Evolutionary conservation across 2,797 vertebrate genomes (phyloP), one percentile per base, ranked within the genome.

Genomic region (Scleropages formosus): DNA sequence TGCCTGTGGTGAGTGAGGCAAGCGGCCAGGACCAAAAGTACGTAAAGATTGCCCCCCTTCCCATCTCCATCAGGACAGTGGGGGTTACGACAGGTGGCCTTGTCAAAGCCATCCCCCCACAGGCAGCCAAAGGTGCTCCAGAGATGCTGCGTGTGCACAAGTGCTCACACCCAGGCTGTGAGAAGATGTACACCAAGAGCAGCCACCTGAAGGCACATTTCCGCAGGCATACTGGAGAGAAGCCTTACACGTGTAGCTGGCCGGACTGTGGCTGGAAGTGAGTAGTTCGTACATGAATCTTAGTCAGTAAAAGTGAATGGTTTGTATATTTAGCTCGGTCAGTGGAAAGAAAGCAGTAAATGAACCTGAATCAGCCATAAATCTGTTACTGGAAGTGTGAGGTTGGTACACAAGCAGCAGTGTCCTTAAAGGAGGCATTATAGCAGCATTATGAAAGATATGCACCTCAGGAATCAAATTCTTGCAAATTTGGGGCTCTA

Each of bases 141-240:
- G 92, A 93, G 69, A 80, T 78, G 44, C 75, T 85, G 84, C 87
- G 92, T 77, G 90, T 93, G 74, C 92, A 93, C 63, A 93, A 93
- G 78, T 93, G 92, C 83, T 90, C 91, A 16, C 91, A 93, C 80
- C 92, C 92, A 0, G 92, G 92, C 78, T 93, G 92, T 51, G 91
- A 90, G 80, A 93, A 93, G 88, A 93, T 93, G 92, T 93, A 93
- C 88, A 93, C 91, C 69, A 93, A 93, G 72, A 93, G 92, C 88
- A 93, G 92, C 84, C 92, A 93, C 18, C 87, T 93, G 72, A 93
- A 93, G 76, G 92, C 92, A 39, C 92, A 93, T 82, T 93, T 92
- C 81, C 90, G 92, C 31, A 85, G 92, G 2, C 92, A 93, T 60
- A 93, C 92, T 0, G 92, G 92, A 59, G 92, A 93, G 82, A 93